Percentiles rank a stretch among this genome's conserved stretches.
phyloP scores from a whole-genome alignment of 2,888 invertebrate genomes.

The Eurytoma adleriae region DNA sequence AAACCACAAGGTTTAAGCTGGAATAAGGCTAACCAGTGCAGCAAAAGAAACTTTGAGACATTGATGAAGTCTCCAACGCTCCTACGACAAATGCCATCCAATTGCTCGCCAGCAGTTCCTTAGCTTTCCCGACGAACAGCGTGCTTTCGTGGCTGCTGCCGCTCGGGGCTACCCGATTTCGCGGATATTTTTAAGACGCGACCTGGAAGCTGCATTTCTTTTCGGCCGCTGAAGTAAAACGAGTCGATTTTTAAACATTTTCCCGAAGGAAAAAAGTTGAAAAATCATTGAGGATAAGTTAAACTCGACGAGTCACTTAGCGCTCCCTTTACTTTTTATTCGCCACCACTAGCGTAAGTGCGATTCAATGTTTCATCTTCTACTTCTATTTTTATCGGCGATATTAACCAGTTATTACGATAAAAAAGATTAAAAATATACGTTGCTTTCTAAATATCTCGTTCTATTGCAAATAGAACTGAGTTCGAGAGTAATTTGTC shows the following conservation, averaged over 20 bases:
- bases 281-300: too few relatives aligned
- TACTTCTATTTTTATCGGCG: too few relatives aligned
- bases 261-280: too few relatives aligned
- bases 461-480: too few relatives aligned
- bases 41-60: constrained; percentile 71
- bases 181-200: constrained; percentile 34
- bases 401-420: too few relatives aligned
- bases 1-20: constrained; percentile 54
- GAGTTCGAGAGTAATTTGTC: constrained; percentile 45
- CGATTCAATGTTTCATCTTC: too few relatives aligned
- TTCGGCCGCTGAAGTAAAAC: neutral
- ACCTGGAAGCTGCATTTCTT: neutral
- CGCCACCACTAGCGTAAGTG: too few relatives aligned
- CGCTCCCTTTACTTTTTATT: too few relatives aligned
- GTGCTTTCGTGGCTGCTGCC: neutral
- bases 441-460: too few relatives aligned
- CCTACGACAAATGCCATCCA: constrained; percentile 69
- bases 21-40: constrained; percentile 63
- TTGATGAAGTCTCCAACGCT: constrained; percentile 69
- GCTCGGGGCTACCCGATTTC: constrained; percentile 11
- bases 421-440: too few relatives aligned
- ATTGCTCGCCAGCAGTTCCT: constrained; percentile 61
- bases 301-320: too few relatives aligned
- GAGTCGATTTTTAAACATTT: constrained; percentile 29
- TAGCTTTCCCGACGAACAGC: constrained; percentile 20